Percentiles rank a stretch among this genome's conserved stretches.
Conservation (phyloP, 2,888 invertebrate genomes). For the Cryptocephalus primarius region DNA sequence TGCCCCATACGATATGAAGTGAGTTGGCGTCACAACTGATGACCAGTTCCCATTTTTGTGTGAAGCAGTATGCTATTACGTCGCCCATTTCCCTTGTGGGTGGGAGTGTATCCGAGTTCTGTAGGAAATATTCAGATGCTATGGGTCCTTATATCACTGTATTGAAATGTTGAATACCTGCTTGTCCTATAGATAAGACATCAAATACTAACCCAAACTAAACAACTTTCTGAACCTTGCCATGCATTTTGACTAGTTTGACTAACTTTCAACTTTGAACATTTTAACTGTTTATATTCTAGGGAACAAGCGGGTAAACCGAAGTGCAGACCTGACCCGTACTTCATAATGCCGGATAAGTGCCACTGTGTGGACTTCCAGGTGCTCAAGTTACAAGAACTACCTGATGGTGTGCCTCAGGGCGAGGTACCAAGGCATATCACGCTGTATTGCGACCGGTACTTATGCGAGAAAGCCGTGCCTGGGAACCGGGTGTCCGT, state of each 20-base stretch:
- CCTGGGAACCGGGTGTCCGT: slow-evolving; percentile 92
- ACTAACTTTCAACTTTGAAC: neutral
- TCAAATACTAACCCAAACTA: too few species aligned
- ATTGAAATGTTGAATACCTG: too few species aligned
- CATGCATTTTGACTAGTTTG: neutral
- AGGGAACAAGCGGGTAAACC: slow-evolving; percentile 88
- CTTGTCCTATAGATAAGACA: too few species aligned
- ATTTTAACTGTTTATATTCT: slow-evolving; percentile 3
- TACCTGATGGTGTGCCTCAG: slow-evolving; percentile 88
- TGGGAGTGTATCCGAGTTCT: too few species aligned
- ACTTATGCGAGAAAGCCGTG: slow-evolving; percentile 87
- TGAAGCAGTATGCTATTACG: too few species aligned
- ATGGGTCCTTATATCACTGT: too few species aligned
- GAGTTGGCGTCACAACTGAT: too few species aligned
- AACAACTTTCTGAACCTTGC: neutral
- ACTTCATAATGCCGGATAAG: slow-evolving; percentile 95
- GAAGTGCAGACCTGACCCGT: slow-evolving; percentile 94
- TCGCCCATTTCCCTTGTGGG: too few species aligned
- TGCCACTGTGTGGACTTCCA: slow-evolving; percentile 97
- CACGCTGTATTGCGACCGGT: slow-evolving; percentile 87
- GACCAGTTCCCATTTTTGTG: too few species aligned
- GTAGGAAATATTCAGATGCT: too few species aligned
- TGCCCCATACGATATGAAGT: too few species aligned
- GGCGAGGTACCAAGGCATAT: slow-evolving; percentile 97
- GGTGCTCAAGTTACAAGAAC: slow-evolving; percentile 92